Conservation (phyloP, 2,888 invertebrate species). For the Caenorhabditis parvicauda region DNA sequence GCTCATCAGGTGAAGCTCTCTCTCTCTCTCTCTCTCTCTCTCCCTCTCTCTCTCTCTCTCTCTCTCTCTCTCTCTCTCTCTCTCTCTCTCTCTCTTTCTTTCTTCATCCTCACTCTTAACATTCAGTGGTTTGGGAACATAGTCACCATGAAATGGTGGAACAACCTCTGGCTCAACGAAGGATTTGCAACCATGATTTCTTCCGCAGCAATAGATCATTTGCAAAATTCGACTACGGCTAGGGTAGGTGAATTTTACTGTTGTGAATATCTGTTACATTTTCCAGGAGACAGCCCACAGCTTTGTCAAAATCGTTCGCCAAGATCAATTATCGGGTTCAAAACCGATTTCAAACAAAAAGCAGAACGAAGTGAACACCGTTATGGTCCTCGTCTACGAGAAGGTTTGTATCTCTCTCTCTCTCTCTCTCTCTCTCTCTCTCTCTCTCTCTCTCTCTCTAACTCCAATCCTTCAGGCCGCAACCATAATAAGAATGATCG, state of each 20-base stretch:
- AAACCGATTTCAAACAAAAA: neutral
- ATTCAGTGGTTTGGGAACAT: slow-evolving; percentile 58
- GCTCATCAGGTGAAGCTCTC: slow-evolving; percentile 47
- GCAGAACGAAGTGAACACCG: neutral
- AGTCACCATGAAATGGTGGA: slow-evolving; percentile 60
- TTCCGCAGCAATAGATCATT: slow-evolving; percentile 23
- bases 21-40: no score
- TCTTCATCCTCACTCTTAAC: no score
- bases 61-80: no score
- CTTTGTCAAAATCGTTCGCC: no score
- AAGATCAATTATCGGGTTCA: neutral
- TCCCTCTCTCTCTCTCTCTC: no score
- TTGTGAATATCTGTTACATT: neutral
- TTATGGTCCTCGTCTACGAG: slow-evolving; percentile 14
- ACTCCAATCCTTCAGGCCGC: no score
- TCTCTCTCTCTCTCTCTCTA: no score
- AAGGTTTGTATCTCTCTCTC: no score
- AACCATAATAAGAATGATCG: slow-evolving; percentile 44
- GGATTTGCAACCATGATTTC: slow-evolving; percentile 45
- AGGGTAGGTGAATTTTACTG: neutral
- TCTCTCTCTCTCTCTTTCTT: no score
- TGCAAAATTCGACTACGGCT: slow-evolving; percentile 28
- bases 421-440: no score
- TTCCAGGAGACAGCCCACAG: no score
- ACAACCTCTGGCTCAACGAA: slow-evolving; percentile 56